These are phyloP conservation scores for Phrynocephalus vlangalii DNA, from an alignment of 2,797 vertebrate species.

Conservation along the genomic window DNA sequence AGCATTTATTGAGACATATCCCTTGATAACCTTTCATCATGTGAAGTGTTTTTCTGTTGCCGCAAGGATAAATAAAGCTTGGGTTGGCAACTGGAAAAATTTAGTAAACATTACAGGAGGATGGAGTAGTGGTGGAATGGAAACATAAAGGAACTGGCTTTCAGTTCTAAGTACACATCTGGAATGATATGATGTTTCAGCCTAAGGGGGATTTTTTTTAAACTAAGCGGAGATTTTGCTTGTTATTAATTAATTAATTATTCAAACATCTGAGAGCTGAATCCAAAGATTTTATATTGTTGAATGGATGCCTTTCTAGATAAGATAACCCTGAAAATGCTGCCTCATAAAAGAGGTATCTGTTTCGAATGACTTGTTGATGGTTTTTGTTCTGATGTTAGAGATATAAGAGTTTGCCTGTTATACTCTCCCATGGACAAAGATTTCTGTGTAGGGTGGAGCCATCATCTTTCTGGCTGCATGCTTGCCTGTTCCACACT, in stretches of 20 bases:
- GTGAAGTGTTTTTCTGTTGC: not conserved
- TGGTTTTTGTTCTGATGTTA: not conserved
- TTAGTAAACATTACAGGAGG: not conserved
- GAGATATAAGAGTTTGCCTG: constrained; percentile 5
- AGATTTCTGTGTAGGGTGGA: constrained; percentile 21
- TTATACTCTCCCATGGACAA: constrained; percentile 21
- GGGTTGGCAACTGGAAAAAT: not conserved
- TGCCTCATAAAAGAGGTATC: not conserved
- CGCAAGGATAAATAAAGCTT: not conserved
- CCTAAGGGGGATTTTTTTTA: not conserved
- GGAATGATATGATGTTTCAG: too few species aligned
- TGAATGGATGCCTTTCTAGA: not conserved
- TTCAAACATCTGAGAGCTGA: not conserved
- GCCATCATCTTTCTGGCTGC: not conserved
- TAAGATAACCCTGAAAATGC: not conserved
- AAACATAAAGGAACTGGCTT: not conserved
- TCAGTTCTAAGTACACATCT: not conserved
- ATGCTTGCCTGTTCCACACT: not conserved
- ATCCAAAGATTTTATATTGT: not conserved
- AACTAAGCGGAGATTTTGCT: not conserved
- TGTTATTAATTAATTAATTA: not conserved
- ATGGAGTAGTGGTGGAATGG: not conserved
- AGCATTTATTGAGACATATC: not conserved
- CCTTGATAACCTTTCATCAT: not conserved
- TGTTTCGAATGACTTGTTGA: constrained; percentile 12